Base-by-base conservation (phyloP, 2,888 invertebrate species). In the Hipparchia semele region DNA sequence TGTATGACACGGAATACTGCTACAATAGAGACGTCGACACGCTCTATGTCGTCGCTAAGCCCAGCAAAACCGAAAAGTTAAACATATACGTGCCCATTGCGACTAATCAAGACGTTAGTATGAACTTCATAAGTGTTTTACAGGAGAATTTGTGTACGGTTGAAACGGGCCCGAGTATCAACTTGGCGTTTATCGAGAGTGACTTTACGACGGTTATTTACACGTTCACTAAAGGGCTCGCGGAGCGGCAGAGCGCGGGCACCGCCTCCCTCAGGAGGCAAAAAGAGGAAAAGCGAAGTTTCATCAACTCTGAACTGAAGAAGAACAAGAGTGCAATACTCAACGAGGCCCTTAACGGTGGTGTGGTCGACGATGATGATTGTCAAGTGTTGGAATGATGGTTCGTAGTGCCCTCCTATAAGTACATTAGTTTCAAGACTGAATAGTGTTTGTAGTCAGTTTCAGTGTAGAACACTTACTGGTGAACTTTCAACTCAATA, bases 1-100 rank as follows among this genome's bases (percentile, higher is more conserved):
- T 94, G 94, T 91, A 93, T 77, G 94, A 94, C 72, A 91, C 91
- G 0, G 92, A 93, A 80, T 94, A 94, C 76, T 91, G 89, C 61
- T 94, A 88, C 76, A 92, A 94, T 74, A 90, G 85, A 72, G 92
- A 94, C 64, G 85, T 94, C 61, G 89, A 92, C 68, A 88, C 88
- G 0, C 79, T 94, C 1, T 94, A 94, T 75, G 84, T 94, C 4
- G 90, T 92, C 2, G 94, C 93, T 0, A 84, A 90, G 62, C 88
- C 91, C 0, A 86, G 83, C 65, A 91, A 88, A 76, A 84, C 86
- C 39, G 87, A 87, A 6, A 91, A 89, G 80, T 80, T 90, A 33
- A 92, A 94, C 75, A 92, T 94, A 68, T 94, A 92, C 78, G 90
- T 94, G 6, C 94, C 94, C 1, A 79, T 90, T 68, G 86, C 88